Percentiles rank a stretch among this genome's conserved stretches.
Conservation (phyloP, 2,888 invertebrate species). For the Spodoptera littoralis region DNA sequence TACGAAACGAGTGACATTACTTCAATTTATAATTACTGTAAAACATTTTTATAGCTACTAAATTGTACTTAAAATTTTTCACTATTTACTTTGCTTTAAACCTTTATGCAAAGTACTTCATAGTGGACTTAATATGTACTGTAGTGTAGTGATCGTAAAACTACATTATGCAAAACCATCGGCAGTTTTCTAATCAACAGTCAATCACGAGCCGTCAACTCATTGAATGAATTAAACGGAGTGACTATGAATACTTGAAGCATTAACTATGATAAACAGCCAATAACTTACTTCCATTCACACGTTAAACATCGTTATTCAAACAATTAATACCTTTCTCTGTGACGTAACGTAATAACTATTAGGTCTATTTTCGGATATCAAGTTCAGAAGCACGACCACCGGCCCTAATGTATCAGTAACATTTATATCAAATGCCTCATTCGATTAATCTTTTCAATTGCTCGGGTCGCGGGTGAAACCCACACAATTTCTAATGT, state of each 20-base stretch:
- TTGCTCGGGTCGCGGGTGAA: constrained; percentile 35
- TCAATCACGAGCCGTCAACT: not conserved
- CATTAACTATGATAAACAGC: constrained; percentile 13
- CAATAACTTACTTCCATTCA: constrained; percentile 16
- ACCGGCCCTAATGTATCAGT: constrained; percentile 45
- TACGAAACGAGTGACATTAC: constrained; percentile 17
- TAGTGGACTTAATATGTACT: too few species aligned
- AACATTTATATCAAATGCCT: constrained; percentile 35
- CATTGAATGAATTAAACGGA: too few species aligned
- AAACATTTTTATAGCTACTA: not conserved
- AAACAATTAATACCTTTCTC: constrained; percentile 47
- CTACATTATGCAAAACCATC: constrained; percentile 11
- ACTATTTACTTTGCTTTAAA: too few species aligned
- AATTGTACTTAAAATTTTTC: too few species aligned
- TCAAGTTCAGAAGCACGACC: constrained; percentile 34
- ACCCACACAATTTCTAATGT: constrained; percentile 48
- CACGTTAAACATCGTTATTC: constrained; percentile 27
- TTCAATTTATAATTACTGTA: constrained; percentile 9
- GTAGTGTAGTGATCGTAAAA: constrained; percentile 9
- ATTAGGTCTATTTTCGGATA: constrained; percentile 19
- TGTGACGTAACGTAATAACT: constrained; percentile 25
- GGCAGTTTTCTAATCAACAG: constrained; percentile 12
- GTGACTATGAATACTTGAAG: not conserved
- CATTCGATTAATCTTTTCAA: constrained; percentile 44
- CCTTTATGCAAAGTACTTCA: constrained; percentile 1